A percentile compares a stretch with the other conserved stretches of the same genome.
Conservation (phyloP, 2,888 invertebrate species). For the Noctua janthina region DNA sequence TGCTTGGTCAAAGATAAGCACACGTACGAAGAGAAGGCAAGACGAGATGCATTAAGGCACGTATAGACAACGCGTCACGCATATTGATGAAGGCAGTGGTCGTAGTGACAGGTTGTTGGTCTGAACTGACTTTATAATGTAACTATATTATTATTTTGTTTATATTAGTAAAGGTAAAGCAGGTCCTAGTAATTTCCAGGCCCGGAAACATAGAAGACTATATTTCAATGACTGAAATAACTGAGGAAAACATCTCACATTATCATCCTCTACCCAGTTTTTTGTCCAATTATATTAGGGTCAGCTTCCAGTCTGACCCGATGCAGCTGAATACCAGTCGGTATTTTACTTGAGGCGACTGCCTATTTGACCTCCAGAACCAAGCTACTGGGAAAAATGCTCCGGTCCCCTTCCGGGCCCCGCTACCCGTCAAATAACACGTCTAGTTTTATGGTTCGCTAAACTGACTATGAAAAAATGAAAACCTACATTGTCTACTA, state of each 20-base stretch:
- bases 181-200: neutral
- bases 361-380: neutral
- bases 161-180: neutral
- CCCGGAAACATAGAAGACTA: neutral
- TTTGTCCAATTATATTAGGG: neutral
- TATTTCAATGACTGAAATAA: neutral
- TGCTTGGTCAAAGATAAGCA: constrained; percentile 1
- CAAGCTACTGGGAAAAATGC: neutral
- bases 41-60: constrained; percentile 47
- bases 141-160: constrained; percentile 4
- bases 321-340: neutral
- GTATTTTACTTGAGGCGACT: neutral
- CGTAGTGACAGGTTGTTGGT: constrained; percentile 34
- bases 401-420: neutral
- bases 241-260: neutral
- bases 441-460: neutral
- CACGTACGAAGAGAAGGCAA: constrained; percentile 16
- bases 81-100: constrained; percentile 37
- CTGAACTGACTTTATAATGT: constrained; percentile 14
- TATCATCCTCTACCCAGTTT: neutral
- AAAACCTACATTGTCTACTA: neutral
- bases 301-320: neutral
- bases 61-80: constrained; percentile 37
- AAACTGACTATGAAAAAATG: neutral
- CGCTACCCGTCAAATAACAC: neutral